These are phyloP conservation scores for Hemiscyllium ocellatum DNA, from an alignment of 2,113 vertebrate species.

Conservation along the genomic window DNA sequence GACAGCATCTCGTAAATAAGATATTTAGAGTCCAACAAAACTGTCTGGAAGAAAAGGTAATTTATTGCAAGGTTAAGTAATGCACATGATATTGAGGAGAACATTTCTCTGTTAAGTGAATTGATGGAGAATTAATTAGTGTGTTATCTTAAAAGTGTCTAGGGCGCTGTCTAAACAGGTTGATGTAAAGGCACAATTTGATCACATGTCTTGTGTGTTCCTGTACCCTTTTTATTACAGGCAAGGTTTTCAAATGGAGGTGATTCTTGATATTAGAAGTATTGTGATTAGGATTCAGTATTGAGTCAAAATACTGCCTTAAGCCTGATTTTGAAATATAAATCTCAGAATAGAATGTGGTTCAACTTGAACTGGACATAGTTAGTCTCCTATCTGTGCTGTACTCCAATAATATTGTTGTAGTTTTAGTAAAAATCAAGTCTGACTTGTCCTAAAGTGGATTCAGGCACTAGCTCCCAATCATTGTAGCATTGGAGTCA, in stretches of 20 bases:
- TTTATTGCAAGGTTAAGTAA: neutral
- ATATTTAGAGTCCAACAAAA: neutral
- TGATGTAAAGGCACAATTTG: neutral
- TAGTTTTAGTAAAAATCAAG: neutral
- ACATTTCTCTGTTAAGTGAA: neutral
- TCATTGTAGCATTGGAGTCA: neutral
- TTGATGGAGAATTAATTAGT: neutral
- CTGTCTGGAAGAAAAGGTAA: neutral
- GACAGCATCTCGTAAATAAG: neutral
- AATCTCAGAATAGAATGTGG: neutral
- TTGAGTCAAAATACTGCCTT: neutral
- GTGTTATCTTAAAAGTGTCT: neutral
- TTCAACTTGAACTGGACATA: neutral
- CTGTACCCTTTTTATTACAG: neutral
- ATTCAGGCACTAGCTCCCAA: neutral
- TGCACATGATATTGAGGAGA: neutral
- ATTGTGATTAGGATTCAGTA: neutral
- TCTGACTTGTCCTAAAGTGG: neutral
- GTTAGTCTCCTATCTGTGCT: neutral
- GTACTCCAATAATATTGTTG: neutral
- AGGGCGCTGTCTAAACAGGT: neutral
- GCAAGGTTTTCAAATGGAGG: neutral
- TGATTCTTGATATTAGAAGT: neutral
- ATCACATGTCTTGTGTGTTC: neutral
- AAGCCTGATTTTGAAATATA: neutral